Conservation (phyloP, 2,888 invertebrate species). For the Agapostemon virescens region DNA sequence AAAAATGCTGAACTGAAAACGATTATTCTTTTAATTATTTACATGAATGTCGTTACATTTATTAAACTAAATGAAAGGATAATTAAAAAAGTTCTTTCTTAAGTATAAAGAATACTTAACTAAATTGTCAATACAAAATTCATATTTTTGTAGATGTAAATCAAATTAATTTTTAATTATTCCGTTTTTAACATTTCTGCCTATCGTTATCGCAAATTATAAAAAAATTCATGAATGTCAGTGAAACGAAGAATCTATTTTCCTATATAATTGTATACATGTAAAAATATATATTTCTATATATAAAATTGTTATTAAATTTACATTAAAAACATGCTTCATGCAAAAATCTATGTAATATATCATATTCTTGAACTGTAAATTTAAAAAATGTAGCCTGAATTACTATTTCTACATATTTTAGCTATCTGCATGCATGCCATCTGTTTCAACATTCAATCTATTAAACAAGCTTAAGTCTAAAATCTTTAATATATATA, state of each 20-base stretch:
- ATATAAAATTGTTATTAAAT: conserved; percentile 15
- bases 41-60: background rate
- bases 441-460: conserved; percentile 28
- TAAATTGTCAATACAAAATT: background rate
- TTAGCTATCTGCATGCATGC: conserved; percentile 31
- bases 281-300: conserved; percentile 8
- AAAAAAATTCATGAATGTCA: background rate
- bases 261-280: background rate
- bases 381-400: conserved; percentile 16
- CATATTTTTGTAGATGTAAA: background rate
- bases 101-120: too few relatives aligned
- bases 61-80: background rate
- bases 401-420: conserved; percentile 13
- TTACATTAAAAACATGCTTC: conserved; percentile 40
- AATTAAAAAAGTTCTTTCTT: too few relatives aligned
- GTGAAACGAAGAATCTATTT: background rate
- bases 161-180: background rate
- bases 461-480: conserved; percentile 27
- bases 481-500: conserved; percentile 17
- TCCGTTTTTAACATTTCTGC: background rate
- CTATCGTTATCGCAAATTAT: background rate
- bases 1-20: background rate
- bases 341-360: conserved; percentile 39
- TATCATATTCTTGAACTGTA: background rate
- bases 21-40: background rate